Evolutionary conservation across 2,797 vertebrate species (phyloP), one percentile per base, ranked within the genome.

Genomic region (Tragopan temminckii): DNA sequence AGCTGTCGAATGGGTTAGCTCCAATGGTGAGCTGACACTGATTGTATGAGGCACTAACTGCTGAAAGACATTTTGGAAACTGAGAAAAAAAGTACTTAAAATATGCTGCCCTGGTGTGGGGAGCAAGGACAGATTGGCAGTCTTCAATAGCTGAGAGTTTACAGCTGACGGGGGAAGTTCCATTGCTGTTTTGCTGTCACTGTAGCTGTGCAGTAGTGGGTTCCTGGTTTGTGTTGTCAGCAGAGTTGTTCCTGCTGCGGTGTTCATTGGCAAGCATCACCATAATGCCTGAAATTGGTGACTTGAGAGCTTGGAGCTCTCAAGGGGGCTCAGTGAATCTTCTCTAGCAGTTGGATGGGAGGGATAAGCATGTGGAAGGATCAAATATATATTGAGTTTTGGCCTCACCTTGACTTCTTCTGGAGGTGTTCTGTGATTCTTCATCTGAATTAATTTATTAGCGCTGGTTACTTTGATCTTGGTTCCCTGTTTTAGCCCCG

Each of bases 321-420:
- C 12, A 15, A 68, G 48, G 46, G 25, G 88, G n/a, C 58, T 83
- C 1, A 0, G 21, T 67, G 80, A n/a, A 83, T 70, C 58, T 53
- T 63, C 35, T 43, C 17, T 46, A 71, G 20, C 2, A 0, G 31
- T 88, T 86, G 86, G 23, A 48, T 18, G 66, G 42, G 63, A 72
- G 61, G 45, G 23, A 20, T 83, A 38, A 91, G 88, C 84, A 43
- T 3, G 38, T 91, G 40, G 21, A 46, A 86, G 20, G 31, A 66
- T 81, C 50, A 72, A 75, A 62, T 46, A 66, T 40, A 43, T 74
- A 66, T 82, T 2, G 33, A 38, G 55, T 66, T 91, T 84, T 81
- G 68, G 33, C 31, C 55, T 91, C 86, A 72, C 80, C 70, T 79
- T 76, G 42, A 40, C 33, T 85, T 67, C 17, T 70, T 95, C 84